A percentile compares a stretch with the other conserved stretches of the same genome.
Evolutionary conservation across 2,888 invertebrate genomes (phyloP).

Genomic region (Neria commutata): DNA sequence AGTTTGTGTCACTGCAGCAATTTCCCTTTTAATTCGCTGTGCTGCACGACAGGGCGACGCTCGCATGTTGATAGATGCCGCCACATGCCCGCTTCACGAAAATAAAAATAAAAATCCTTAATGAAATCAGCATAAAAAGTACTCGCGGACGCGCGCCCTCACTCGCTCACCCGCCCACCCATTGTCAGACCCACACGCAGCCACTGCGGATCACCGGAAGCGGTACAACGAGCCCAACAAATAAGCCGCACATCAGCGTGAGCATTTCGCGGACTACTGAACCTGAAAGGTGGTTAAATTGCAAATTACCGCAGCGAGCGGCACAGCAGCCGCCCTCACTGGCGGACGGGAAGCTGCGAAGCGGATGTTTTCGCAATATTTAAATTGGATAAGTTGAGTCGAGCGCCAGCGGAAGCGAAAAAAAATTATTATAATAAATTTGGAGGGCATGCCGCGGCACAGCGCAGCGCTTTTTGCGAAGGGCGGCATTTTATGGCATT

Average conservation of each 20-base stretch:
- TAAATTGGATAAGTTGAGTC: slow-evolving; percentile 37
- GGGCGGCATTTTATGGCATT: background rate
- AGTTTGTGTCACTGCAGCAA: slow-evolving; percentile 60
- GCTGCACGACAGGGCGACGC: slow-evolving; percentile 21
- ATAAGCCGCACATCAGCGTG: slow-evolving; percentile 25
- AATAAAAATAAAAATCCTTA: slow-evolving; percentile 3
- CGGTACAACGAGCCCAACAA: slow-evolving; percentile 29
- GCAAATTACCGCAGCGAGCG: slow-evolving; percentile 57
- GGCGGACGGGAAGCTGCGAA: slow-evolving; percentile 18
- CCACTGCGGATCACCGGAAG: slow-evolving; percentile 38
- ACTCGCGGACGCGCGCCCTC: slow-evolving; percentile 11
- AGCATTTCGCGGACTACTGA: slow-evolving; percentile 54
- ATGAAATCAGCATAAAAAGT: slow-evolving; percentile 4
- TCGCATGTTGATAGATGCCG: slow-evolving; percentile 4
- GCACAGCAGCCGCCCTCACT: slow-evolving; percentile 23
- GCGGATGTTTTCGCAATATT: slow-evolving; percentile 4
- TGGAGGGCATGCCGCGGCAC: background rate
- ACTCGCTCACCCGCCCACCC: background rate
- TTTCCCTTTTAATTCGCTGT: slow-evolving; percentile 59
- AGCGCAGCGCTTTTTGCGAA: background rate
- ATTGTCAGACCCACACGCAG: slow-evolving; percentile 38
- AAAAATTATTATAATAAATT: slow-evolving; percentile 9
- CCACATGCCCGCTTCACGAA: slow-evolving; percentile 13
- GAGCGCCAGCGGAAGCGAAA: background rate
- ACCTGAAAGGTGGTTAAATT: slow-evolving; percentile 62